Conservation (phyloP, 1,140 invertebrate genomes). For the Drosophila lowei region DNA sequence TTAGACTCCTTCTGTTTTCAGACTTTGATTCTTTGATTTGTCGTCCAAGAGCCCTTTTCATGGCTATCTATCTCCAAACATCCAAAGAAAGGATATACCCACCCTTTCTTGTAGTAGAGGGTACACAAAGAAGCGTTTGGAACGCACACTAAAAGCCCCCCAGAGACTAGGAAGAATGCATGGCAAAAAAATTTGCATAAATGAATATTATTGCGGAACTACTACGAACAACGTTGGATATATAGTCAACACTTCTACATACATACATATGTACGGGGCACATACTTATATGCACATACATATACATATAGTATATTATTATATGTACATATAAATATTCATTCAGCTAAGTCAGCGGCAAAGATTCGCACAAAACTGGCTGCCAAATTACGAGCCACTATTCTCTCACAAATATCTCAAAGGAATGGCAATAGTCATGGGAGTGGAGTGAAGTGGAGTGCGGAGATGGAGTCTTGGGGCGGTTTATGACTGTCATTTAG, state of each 20-base stretch:
- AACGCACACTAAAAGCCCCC: slow-evolving; percentile 26
- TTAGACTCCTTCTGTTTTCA: no score
- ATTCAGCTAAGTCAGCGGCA: slow-evolving; percentile 45
- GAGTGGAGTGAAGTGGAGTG: slow-evolving; percentile 19
- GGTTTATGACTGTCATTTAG: slow-evolving; percentile 62
- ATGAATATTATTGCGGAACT: slow-evolving; percentile 78
- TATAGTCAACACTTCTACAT: slow-evolving; percentile 18
- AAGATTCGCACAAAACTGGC: slow-evolving; percentile 51
- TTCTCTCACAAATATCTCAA: slow-evolving; percentile 25
- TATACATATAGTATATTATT: slow-evolving; percentile 6
- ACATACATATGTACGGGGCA: slow-evolving; percentile 8
- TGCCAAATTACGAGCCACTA: slow-evolving; percentile 53
- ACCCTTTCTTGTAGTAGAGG: neutral
- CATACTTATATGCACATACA: slow-evolving; percentile 24
- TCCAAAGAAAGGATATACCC: no score
- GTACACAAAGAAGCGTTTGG: slow-evolving; percentile 8
- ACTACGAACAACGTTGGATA: slow-evolving; percentile 20
- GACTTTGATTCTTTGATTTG: no score
- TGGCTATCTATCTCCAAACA: no score
- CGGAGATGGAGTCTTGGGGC: slow-evolving; percentile 6
- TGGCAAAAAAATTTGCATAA: slow-evolving; percentile 67
- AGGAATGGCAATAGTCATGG: slow-evolving; percentile 4
- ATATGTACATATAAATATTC: slow-evolving; percentile 48
- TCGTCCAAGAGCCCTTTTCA: no score
- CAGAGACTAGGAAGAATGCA: slow-evolving; percentile 47